These are phyloP conservation scores for Phoeniculus purpureus DNA, from an alignment of 2,797 vertebrate species.

Conservation along the genomic window DNA sequence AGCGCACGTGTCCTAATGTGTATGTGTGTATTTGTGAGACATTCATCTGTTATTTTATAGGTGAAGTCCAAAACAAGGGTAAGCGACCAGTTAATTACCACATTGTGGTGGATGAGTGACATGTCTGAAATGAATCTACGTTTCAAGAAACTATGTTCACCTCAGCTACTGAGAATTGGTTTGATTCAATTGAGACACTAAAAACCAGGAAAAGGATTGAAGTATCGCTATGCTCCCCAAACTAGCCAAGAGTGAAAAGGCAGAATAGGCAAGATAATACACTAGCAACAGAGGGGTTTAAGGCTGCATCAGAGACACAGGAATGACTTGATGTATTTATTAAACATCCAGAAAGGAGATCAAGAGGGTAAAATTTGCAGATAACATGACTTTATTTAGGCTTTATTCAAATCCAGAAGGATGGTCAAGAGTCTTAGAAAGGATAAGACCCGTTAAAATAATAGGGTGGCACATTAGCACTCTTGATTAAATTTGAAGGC, in stretches of 20 bases:
- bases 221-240: background rate
- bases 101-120: background rate
- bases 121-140: background rate
- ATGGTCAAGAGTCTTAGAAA: conserved; percentile 1
- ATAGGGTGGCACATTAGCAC: background rate
- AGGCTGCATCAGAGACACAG: background rate
- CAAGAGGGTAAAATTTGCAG: background rate
- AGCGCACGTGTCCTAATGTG: background rate
- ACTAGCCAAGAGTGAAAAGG: background rate
- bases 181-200: background rate
- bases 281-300: background rate
- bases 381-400: background rate
- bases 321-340: background rate
- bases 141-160: background rate
- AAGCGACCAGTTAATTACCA: background rate
- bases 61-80: background rate
- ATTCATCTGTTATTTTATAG: background rate
- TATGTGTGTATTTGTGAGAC: background rate
- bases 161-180: background rate
- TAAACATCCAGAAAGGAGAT: background rate
- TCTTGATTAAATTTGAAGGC: conserved; percentile 14
- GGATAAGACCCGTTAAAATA: background rate
- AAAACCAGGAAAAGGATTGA: background rate
- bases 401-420: background rate
- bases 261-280: background rate